A percentile compares a stretch with the other conserved stretches of the same genome.
Evolutionary conservation across 2,113 vertebrate genomes (phyloP).

Genomic region (Chaetops frenatus): DNA sequence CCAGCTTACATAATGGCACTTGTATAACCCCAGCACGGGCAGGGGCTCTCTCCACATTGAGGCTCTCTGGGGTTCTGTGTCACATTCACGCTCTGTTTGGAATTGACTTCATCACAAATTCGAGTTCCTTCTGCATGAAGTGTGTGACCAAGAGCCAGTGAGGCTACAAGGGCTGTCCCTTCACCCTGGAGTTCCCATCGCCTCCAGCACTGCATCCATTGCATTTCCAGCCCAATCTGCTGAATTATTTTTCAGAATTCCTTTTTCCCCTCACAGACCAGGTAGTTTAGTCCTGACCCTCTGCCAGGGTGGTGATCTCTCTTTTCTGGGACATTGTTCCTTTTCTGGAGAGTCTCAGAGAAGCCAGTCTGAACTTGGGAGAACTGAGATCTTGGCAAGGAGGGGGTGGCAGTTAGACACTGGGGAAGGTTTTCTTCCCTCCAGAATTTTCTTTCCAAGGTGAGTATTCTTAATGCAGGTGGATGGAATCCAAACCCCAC

Average conservation of each 20-base stretch:
- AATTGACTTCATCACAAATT: background rate
- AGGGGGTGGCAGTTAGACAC: background rate
- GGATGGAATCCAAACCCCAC: conserved; percentile 1
- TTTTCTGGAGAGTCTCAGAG: background rate
- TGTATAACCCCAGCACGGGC: background rate
- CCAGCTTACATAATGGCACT: background rate
- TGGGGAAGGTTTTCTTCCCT: background rate
- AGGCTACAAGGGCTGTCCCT: background rate
- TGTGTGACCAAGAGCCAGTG: background rate
- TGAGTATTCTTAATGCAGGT: background rate
- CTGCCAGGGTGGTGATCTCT: background rate
- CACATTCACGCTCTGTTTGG: background rate
- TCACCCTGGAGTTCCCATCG: background rate
- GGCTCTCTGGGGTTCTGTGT: background rate
- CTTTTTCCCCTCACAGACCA: background rate
- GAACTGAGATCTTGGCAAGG: background rate
- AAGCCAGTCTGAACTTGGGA: background rate
- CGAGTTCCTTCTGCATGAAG: background rate
- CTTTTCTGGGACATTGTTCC: background rate
- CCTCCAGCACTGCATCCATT: background rate
- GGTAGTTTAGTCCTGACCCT: background rate
- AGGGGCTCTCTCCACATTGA: background rate
- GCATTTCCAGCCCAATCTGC: background rate
- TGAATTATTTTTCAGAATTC: background rate
- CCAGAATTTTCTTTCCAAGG: background rate